These are phyloP conservation scores for Hystrix cristata DNA, from an alignment of 2,113 vertebrate genomes.

Conservation along the genomic window DNA sequence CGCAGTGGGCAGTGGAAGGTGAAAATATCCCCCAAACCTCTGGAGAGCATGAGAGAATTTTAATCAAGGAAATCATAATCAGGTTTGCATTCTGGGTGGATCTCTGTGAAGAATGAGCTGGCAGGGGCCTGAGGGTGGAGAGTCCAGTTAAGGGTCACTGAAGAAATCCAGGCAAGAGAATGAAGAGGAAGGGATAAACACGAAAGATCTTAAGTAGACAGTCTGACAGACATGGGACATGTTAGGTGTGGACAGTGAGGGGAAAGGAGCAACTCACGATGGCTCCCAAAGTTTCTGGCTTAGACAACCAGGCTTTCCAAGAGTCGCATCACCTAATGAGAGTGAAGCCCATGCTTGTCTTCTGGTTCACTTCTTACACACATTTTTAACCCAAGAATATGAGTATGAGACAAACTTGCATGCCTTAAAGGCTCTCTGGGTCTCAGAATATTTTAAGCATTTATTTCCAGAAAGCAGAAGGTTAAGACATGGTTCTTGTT, in stretches of 20 bases:
- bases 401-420: not conserved
- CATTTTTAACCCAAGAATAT: not conserved
- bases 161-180: not conserved
- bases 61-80: not conserved
- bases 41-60: not conserved
- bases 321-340: not conserved
- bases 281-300: not conserved
- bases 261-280: not conserved
- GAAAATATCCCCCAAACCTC: not conserved
- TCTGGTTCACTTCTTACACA: not conserved
- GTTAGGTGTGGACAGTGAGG: fast-evolving
- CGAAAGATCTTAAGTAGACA: not conserved
- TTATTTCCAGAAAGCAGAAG: slow-evolving; percentile 8
- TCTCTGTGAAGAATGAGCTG: not conserved
- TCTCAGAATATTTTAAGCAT: not conserved
- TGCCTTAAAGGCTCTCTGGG: slow-evolving; percentile 15
- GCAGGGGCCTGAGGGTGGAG: not conserved
- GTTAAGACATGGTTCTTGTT: not conserved
- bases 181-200: not conserved
- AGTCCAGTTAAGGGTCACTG: not conserved
- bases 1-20: not conserved
- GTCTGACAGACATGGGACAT: not conserved
- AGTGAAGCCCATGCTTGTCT: not conserved
- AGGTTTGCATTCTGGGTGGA: not conserved
- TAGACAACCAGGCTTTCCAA: not conserved